These are phyloP conservation scores for Pherbina coryleti DNA, from an alignment of 2,888 invertebrate genomes.

Conservation along the genomic window DNA sequence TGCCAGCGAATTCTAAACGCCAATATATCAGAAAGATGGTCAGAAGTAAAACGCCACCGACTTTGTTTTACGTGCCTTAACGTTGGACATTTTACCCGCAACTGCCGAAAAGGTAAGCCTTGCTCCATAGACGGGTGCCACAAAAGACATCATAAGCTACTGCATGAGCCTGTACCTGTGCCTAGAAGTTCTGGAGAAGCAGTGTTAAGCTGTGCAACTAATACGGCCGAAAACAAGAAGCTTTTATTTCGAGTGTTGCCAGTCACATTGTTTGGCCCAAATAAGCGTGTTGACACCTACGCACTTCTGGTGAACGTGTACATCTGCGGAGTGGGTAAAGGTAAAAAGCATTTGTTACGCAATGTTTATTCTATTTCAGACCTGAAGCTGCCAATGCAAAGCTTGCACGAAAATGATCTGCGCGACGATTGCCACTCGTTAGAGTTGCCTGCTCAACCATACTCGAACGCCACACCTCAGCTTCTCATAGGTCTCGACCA, in stretches of 20 bases:
- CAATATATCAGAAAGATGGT: background rate
- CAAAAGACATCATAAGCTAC: background rate
- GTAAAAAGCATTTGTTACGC: constrained; percentile 14
- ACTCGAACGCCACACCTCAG: too few relatives aligned
- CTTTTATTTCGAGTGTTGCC: background rate
- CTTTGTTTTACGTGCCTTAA: background rate
- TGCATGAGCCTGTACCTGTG: background rate
- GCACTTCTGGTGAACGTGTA: background rate
- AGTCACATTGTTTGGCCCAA: background rate
- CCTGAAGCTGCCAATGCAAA: constrained; percentile 37
- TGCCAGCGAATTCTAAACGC: background rate
- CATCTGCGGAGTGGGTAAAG: constrained; percentile 17
- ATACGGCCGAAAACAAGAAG: background rate
- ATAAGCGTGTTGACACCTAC: background rate
- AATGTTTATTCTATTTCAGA: constrained; percentile 39
- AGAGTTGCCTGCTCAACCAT: too few relatives aligned
- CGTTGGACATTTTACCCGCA: background rate
- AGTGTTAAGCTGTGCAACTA: background rate
- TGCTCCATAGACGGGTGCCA: too few relatives aligned
- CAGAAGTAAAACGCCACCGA: too few relatives aligned
- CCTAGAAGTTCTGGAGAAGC: background rate
- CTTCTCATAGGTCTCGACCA: too few relatives aligned
- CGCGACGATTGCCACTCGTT: background rate
- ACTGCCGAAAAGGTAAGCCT: background rate
- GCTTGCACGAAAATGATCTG: background rate